Evolutionary conservation across 2,888 invertebrate species (phyloP).

Genomic region (Dione vanillae): DNA sequence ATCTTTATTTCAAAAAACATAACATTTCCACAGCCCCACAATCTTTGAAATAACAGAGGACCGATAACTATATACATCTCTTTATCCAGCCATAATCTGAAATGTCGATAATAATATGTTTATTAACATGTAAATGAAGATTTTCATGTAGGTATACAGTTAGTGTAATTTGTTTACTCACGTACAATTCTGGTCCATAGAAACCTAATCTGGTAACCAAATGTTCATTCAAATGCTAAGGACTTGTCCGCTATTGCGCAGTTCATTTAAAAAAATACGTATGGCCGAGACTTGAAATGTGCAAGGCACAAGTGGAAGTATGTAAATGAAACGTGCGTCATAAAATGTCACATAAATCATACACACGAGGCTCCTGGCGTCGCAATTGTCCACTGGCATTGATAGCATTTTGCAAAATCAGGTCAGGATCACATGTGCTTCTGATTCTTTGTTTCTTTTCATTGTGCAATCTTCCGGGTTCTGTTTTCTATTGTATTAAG

Average conservation of each 20-base stretch:
- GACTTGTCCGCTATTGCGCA: constrained; percentile 61
- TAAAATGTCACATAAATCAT: constrained; percentile 82
- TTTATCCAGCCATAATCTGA: constrained; percentile 8
- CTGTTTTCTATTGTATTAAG: constrained; percentile 60
- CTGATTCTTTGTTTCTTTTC: constrained; percentile 60
- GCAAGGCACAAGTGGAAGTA: constrained; percentile 77
- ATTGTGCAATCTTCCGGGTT: constrained; percentile 82
- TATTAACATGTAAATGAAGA: constrained; percentile 57
- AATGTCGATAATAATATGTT: constrained; percentile 48
- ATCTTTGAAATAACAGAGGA: constrained; percentile 20
- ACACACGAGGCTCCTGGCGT: constrained; percentile 69
- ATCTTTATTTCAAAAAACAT: constrained; percentile 59
- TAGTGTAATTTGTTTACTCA: constrained; percentile 69
- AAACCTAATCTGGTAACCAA: constrained; percentile 82
- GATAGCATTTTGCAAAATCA: constrained; percentile 71
- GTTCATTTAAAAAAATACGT: constrained; percentile 69
- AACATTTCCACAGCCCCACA: constrained; percentile 24
- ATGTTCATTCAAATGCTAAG: constrained; percentile 81
- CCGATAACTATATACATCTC: constrained; percentile 18
- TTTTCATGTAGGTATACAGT: constrained; percentile 59
- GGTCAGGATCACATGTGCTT: constrained; percentile 83
- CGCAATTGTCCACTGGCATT: constrained; percentile 63
- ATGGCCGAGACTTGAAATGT: constrained; percentile 75
- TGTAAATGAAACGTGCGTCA: constrained; percentile 81
- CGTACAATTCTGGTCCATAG: constrained; percentile 68